Evolutionary conservation across 2,113 vertebrate genomes (phyloP).

Genomic region (Cavia porcellus): DNA sequence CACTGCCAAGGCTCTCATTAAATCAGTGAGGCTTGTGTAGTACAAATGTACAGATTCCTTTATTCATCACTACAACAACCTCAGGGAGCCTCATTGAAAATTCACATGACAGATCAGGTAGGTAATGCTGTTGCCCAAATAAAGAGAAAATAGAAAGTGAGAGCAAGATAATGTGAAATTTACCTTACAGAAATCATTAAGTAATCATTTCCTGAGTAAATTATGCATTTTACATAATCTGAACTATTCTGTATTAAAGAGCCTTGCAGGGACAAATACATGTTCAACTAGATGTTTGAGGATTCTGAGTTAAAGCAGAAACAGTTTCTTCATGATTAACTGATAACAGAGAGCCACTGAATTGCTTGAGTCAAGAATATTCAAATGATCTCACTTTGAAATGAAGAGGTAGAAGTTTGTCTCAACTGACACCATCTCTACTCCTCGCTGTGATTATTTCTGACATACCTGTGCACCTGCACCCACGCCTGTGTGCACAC

Average conservation of each 20-base stretch:
- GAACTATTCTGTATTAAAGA: slow-evolving; percentile 55
- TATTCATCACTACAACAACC: slow-evolving; percentile 68
- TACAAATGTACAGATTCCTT: slow-evolving; percentile 63
- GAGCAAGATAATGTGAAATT: slow-evolving; percentile 41
- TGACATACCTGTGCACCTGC: neutral
- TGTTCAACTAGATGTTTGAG: neutral
- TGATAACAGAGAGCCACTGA: neutral
- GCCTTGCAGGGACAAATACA: neutral
- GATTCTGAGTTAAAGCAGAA: slow-evolving; percentile 35
- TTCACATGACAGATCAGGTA: slow-evolving; percentile 70
- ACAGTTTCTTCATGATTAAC: neutral
- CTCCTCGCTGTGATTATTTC: neutral
- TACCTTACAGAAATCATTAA: slow-evolving; percentile 61
- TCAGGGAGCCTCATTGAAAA: slow-evolving; percentile 72
- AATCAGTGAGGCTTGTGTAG: slow-evolving; percentile 57
- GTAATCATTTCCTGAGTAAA: slow-evolving; percentile 65
- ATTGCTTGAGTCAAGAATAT: neutral
- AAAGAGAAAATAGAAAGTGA: slow-evolving; percentile 62
- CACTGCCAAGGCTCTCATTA: slow-evolving; percentile 59
- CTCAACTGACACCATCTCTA: rapidly evolving
- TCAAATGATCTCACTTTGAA: neutral
- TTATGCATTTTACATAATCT: slow-evolving; percentile 61
- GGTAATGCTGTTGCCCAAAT: slow-evolving; percentile 53
- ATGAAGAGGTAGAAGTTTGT: neutral
- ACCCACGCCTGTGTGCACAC: neutral